Evolutionary conservation across 2,797 vertebrate genomes (phyloP).

Genomic region (Lates japonicus): DNA sequence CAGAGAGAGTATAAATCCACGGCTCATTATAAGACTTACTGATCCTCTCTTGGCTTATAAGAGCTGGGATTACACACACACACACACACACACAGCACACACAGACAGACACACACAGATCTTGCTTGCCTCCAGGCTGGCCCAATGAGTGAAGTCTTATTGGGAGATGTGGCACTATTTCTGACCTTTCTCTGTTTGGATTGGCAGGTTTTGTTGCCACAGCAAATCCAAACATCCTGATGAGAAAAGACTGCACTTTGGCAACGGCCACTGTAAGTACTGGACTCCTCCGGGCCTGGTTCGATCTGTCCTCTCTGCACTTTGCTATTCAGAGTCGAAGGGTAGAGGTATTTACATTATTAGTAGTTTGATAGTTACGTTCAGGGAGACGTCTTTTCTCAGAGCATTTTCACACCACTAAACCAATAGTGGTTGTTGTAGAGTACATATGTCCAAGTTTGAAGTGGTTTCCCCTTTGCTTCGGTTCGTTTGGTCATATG

Average conservation of each 20-base stretch:
- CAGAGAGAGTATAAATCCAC: constrained; percentile 79
- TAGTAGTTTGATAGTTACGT: constrained; percentile 4
- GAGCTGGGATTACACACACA: constrained; percentile 72
- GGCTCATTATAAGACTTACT: constrained; percentile 82
- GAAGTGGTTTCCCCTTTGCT: constrained; percentile 50
- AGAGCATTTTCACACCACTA: constrained; percentile 12
- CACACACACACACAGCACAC: constrained; percentile 36
- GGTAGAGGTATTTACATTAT: constrained; percentile 9
- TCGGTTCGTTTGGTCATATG: constrained; percentile 46
- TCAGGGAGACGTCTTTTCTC: constrained; percentile 7
- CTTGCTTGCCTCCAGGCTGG: constrained; percentile 47
- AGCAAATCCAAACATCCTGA: constrained; percentile 96
- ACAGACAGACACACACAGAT: constrained; percentile 35
- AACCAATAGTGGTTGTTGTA: constrained; percentile 7
- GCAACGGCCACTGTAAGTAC: constrained; percentile 96
- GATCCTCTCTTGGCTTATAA: constrained; percentile 80
- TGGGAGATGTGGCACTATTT: constrained; percentile 73
- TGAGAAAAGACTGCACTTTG: constrained; percentile 98
- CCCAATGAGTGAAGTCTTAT: constrained; percentile 64
- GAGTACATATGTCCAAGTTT: constrained; percentile 20
- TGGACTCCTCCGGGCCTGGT: constrained; percentile 16
- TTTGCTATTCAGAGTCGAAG: constrained; percentile 4
- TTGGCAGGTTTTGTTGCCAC: constrained; percentile 95
- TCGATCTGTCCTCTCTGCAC: constrained; percentile 19
- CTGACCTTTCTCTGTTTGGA: constrained; percentile 78